phyloP scores from a whole-genome alignment of 2,113 vertebrate species.

The Galemys pyrenaicus region DNA sequence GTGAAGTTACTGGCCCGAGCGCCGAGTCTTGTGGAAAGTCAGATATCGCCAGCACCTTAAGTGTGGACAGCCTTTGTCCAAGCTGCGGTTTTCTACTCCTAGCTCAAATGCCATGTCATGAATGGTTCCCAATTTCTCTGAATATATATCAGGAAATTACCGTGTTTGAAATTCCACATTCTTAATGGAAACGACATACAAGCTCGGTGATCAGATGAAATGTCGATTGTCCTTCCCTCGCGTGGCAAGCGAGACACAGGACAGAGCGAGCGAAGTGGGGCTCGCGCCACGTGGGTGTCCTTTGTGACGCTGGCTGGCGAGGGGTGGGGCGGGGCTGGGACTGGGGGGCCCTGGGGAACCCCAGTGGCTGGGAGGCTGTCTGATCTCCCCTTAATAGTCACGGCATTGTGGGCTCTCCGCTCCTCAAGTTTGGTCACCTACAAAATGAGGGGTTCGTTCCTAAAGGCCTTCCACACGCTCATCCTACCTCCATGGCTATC shows the following conservation, averaged over 20 bases:
- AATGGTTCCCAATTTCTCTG: background rate
- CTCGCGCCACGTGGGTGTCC: rapidly evolving
- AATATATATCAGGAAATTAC: background rate
- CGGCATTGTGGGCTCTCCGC: background rate
- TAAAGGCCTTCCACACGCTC: background rate
- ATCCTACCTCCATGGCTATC: rapidly evolving
- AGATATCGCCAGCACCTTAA: background rate
- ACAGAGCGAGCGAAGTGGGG: background rate
- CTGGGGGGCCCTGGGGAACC: too few species aligned
- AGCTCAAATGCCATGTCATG: background rate
- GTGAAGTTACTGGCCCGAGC: background rate
- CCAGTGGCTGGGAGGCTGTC: too few species aligned
- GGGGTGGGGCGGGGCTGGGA: rapidly evolving
- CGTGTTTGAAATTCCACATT: background rate
- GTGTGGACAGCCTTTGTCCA: background rate
- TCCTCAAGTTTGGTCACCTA: background rate
- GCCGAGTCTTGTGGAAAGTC: background rate
- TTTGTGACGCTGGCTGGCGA: background rate
- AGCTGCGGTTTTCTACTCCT: background rate
- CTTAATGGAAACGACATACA: background rate
- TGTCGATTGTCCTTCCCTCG: background rate
- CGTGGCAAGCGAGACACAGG: background rate
- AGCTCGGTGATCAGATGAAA: too few species aligned
- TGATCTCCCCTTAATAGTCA: rapidly evolving
- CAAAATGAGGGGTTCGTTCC: background rate